These are phyloP conservation scores for Aspiorhynchus laticeps DNA, from an alignment of 2,113 vertebrate genomes.

Conservation along the genomic window DNA sequence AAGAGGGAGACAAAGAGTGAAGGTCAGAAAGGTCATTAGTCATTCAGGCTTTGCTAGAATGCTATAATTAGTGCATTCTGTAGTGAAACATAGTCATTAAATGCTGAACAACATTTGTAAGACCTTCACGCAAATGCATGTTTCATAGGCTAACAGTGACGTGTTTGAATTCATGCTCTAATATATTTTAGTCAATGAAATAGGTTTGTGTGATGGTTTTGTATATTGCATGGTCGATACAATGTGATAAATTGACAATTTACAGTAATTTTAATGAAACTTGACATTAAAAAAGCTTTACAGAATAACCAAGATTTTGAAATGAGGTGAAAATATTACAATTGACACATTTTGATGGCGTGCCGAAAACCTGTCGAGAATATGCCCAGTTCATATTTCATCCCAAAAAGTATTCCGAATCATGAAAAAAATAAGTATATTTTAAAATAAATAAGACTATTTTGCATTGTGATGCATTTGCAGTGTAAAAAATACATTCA, in stretches of 20 bases:
- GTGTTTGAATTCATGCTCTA: neutral
- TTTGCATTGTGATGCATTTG: too few species aligned
- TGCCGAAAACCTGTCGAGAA: neutral
- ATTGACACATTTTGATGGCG: neutral
- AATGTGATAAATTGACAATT: neutral
- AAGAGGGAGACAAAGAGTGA: constrained; percentile 46
- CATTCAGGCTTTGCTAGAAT: neutral
- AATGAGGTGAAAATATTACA: neutral
- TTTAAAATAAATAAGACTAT: neutral
- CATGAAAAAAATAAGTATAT: neutral
- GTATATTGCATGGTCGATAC: neutral
- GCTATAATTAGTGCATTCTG: neutral
- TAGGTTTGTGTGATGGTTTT: neutral
- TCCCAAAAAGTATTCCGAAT: neutral
- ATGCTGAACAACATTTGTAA: neutral
- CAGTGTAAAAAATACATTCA: too few species aligned
- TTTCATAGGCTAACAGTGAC: neutral
- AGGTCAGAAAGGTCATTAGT: neutral
- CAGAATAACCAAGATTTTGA: neutral
- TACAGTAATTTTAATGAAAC: neutral
- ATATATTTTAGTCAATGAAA: neutral
- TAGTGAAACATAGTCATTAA: neutral
- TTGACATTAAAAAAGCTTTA: neutral
- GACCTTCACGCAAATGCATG: neutral
- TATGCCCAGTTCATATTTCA: neutral